Base-by-base conservation (phyloP, 2,113 vertebrate genomes). In the Platysternon megacephalum region DNA sequence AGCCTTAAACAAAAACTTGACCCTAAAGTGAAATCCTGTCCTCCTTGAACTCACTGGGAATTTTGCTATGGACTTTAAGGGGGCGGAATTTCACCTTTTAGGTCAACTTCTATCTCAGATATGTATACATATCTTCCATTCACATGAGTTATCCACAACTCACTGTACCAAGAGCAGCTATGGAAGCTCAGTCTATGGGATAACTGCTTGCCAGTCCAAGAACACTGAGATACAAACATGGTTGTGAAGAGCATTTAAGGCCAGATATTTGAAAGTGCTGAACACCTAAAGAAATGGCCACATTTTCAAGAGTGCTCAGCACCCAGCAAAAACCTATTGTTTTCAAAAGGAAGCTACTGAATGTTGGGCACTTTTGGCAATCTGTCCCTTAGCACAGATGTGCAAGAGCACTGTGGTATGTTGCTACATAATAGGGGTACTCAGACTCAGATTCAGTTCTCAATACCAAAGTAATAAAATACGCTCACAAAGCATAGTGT, bases 61-160 rank as follows among this genome's bases (percentile, higher is more conserved):
- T 72, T n/a, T 68, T 72, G 16, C 7, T 72, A 72, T 72, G 65
- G 35, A 39, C 8, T 72, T 72, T 22, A 72, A 72, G 65, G 16
- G 28, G 12, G 12, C 5, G 3, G 12, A 28, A 61, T 32, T 29
- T 61, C 28, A 61, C 28, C 56, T 61, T 61, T 61, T 61, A 61
- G 12, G 53, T 1, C 12, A 84, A 3, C 9, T 46, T 29, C 49
- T 49, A 32, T 29, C 16, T 2, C 35, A 0, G 35, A 13, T 22
- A 16, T 53, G 21, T 19, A 79, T 80, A 1, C 28, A n/a, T 9
- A 32, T 3, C 12, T 89, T 85, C 85, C 42, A 24, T 65, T 85
- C 29, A 81, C 26, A 68, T 42, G 29, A 49, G 26, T 87, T 92
- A 89, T 53, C 78, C 44, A 87, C 87, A 91, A 76, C 28, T 49